phyloP scores from a whole-genome alignment of 2,113 vertebrate species.

The Dicrurus megarhynchus region DNA sequence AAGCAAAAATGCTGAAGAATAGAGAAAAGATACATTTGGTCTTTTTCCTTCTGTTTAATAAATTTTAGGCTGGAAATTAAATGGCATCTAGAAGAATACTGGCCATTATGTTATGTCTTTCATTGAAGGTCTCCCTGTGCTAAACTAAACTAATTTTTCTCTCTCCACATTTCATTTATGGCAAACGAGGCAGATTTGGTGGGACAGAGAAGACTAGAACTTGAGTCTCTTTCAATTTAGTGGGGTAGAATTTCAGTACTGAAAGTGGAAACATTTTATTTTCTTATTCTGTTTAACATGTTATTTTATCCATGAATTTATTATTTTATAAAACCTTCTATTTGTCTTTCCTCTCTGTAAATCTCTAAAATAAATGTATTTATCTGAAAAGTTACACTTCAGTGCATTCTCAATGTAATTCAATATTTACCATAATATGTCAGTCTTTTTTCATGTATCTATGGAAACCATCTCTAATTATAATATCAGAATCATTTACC shows the following conservation, averaged over 20 bases:
- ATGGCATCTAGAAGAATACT: not conserved
- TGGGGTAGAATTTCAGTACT: not conserved
- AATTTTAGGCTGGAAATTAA: not conserved
- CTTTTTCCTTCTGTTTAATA: not conserved
- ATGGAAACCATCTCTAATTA: constrained; percentile 48
- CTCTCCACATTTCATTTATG: not conserved
- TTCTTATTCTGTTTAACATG: not conserved
- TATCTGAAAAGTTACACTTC: not conserved
- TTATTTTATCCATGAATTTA: not conserved
- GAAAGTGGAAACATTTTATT: not conserved
- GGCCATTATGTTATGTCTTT: not conserved
- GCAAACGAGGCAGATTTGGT: not conserved
- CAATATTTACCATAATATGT: constrained; percentile 45
- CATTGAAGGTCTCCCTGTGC: not conserved
- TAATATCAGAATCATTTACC: constrained; percentile 24
- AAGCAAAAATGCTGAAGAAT: not conserved
- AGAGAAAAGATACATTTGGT: not conserved
- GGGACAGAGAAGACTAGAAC: not conserved
- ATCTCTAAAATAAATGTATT: not conserved
- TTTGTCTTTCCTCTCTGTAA: not conserved
- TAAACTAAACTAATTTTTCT: not conserved
- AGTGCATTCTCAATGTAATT: not conserved
- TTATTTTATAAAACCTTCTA: not conserved
- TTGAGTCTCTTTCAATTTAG: not conserved
- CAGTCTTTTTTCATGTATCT: constrained; percentile 26